Base-by-base conservation (phyloP, 2,888 invertebrate genomes). In the Oscheius myriophilus region DNA sequence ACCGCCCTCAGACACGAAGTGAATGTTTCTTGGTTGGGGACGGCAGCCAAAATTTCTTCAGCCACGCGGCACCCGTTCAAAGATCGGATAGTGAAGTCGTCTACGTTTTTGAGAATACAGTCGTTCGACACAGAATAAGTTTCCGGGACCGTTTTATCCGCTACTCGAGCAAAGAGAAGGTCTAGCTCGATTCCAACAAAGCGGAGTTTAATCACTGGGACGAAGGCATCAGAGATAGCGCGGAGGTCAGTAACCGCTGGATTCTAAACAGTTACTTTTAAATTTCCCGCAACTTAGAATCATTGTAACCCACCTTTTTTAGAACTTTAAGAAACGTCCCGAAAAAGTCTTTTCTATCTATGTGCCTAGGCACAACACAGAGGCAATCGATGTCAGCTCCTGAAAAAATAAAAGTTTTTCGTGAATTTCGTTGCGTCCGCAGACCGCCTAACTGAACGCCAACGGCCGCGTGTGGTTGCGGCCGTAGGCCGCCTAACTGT, bases 341-440 rank as follows among this genome's bases (percentile, higher is more conserved):
- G 33, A 33, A 33, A 9, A 97, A 98, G 88, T 99, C 98, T 0
- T 90, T 89, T 64, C 97, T 90, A 84, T 93, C 92, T 74, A 98
- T 93, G 88, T 98, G 97, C 51, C 96, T 90, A 12, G 98, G 98
- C 26, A 94, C 96, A 26, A 99, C 96, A 89, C 96, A 96, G 33
- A 99, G 88, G 0, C 97, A 96, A 90, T 98, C 98, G 84, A 99
- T 98, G 90, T 98, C 98, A 72, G 97, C 97, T 42, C 97, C 97
- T 87, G 76, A n/a, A 74, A 73, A 52, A 54, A n/a, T n/a, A n/a
- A n/a, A n/a, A n/a, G n/a, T n/a, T n/a, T n/a, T n/a, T n/a, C n/a
- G n/a, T n/a, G n/a, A 16, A 63, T 6, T 1, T n/a, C n/a, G n/a
- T n/a, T n/a, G n/a, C n/a, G n/a, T n/a, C n/a, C n/a, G n/a, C n/a